Conservation (phyloP, 2,888 invertebrate genomes). For the Sycophila texana region DNA sequence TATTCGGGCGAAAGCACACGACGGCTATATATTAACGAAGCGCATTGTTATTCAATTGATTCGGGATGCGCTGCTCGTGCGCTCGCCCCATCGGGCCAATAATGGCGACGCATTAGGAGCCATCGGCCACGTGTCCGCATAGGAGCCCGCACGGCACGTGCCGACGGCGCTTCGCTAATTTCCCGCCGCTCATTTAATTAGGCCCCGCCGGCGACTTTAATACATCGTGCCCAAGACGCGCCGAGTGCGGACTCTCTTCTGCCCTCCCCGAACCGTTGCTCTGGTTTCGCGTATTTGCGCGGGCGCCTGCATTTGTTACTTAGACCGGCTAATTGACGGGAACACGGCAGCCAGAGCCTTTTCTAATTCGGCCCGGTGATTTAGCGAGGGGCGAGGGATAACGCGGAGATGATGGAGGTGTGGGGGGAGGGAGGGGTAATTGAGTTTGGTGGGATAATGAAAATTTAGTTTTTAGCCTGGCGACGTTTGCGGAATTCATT, state of each 20-base stretch:
- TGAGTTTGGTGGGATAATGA: slow-evolving; percentile 11
- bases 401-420: neutral
- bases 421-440: neutral
- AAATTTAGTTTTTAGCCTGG: slow-evolving; percentile 26
- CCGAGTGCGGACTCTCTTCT: slow-evolving; percentile 3
- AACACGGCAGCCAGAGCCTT: slow-evolving; percentile 13
- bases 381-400: neutral
- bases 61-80: slow-evolving; percentile 31
- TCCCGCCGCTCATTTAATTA: slow-evolving; percentile 73
- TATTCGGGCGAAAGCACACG: slow-evolving; percentile 3
- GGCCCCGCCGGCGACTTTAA: slow-evolving; percentile 50
- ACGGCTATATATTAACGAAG: slow-evolving; percentile 63
- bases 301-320: slow-evolving; percentile 11
- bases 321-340: slow-evolving; percentile 19
- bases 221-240: neutral
- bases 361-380: slow-evolving; percentile 28
- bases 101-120: slow-evolving; percentile 56
- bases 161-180: slow-evolving; percentile 63
- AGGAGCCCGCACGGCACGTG: slow-evolving; percentile 63
- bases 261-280: neutral
- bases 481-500: slow-evolving; percentile 2
- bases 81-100: slow-evolving; percentile 62
- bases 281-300: neutral
- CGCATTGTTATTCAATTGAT: slow-evolving; percentile 68
- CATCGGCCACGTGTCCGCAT: slow-evolving; percentile 55